A percentile compares a stretch with the other conserved stretches of the same genome.
Evolutionary conservation across 1,140 invertebrate species (phyloP).

Genomic region (Psilanteris sp.): DNA sequence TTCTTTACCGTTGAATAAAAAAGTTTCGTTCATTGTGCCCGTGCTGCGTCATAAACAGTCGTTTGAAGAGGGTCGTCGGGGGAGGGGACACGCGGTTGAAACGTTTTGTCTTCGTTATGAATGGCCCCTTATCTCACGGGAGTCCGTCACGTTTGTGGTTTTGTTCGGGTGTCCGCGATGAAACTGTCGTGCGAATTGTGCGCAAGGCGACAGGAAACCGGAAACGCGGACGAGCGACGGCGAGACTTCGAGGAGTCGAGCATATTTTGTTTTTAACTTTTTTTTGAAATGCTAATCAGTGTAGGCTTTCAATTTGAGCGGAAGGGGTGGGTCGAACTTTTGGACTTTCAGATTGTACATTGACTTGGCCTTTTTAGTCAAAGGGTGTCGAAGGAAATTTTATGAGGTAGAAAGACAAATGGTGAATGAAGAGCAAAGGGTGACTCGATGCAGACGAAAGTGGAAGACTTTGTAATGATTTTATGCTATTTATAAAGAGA

Average conservation of each 20-base stretch:
- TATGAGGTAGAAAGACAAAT: conserved; percentile 33
- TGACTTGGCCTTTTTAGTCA: conserved; percentile 1
- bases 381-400: conserved; percentile 7
- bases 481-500: no score
- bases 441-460: conserved; percentile 6
- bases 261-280: conserved; percentile 66
- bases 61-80: conserved; percentile 56
- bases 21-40: conserved; percentile 65
- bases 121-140: conserved; percentile 77
- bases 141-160: conserved; percentile 76
- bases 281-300: conserved; percentile 73
- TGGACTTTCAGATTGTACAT: not conserved
- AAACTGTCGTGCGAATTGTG: conserved; percentile 75
- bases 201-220: conserved; percentile 75
- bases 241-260: conserved; percentile 57
- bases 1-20: conserved; percentile 60
- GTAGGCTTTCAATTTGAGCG: conserved; percentile 9
- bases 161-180: conserved; percentile 68
- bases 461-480: conserved; percentile 15
- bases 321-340: conserved; percentile 29
- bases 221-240: conserved; percentile 69
- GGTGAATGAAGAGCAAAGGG: conserved; percentile 8
- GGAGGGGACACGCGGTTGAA: conserved; percentile 36
- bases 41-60: conserved; percentile 60
- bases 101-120: conserved; percentile 79